These are phyloP conservation scores for Gobiocypris rarus DNA, from an alignment of 2,113 vertebrate genomes.

Conservation along the genomic window DNA sequence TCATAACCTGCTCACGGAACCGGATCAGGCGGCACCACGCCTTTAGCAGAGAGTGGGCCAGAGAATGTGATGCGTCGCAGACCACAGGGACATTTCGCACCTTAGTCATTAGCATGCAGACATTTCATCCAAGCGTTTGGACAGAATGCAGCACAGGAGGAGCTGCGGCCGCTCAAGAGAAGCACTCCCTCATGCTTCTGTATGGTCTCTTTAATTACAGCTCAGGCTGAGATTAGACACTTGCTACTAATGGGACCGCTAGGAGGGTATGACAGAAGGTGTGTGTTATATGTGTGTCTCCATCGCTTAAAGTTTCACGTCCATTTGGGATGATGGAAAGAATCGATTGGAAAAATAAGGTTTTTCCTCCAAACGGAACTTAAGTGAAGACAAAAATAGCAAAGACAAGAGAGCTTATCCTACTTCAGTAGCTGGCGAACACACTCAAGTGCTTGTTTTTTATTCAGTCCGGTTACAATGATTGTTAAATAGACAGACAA, in stretches of 20 bases:
- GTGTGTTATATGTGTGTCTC: not conserved
- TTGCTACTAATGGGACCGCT: constrained; percentile 29
- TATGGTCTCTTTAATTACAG: constrained; percentile 49
- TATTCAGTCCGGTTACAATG: not conserved
- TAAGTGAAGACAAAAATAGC: not conserved
- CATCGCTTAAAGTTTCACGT: not conserved
- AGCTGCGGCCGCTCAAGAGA: not conserved
- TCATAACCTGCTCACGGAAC: constrained; percentile 25
- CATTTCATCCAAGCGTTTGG: constrained; percentile 40
- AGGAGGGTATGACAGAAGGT: constrained; percentile 19
- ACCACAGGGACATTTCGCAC: constrained; percentile 47
- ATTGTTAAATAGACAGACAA: not conserved
- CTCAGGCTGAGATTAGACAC: constrained; percentile 47
- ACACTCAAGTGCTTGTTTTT: not conserved
- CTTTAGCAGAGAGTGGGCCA: not conserved
- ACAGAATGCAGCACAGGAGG: constrained; percentile 36
- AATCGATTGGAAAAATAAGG: not conserved
- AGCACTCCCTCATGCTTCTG: constrained; percentile 22
- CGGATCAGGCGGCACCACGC: not conserved
- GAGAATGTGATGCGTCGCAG: not conserved
- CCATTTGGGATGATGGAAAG: not conserved
- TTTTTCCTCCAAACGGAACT: constrained; percentile 3
- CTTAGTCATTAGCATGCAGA: constrained; percentile 52
- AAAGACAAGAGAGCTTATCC: not conserved
- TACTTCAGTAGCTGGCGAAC: not conserved